Evolutionary conservation across 2,888 invertebrate genomes (phyloP).

Genomic region (Pammene fasciana): DNA sequence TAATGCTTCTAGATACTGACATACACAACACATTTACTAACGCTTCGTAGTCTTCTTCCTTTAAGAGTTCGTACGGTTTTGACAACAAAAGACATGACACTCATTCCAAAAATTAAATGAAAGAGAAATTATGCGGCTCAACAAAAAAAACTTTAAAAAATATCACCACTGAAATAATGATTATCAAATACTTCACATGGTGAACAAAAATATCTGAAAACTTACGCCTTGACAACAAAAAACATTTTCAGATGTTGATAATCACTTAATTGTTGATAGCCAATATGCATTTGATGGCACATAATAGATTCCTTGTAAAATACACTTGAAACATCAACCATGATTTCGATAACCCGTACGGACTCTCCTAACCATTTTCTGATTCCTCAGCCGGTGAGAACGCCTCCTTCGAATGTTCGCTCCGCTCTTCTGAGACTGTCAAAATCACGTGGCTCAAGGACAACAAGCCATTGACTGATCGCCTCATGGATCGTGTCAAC

Average conservation of each 20-base stretch:
- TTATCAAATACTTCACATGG: too few relatives aligned
- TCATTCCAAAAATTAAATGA: slow-evolving; percentile 14
- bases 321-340: neutral
- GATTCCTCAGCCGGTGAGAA: slow-evolving; percentile 90
- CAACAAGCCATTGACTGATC: slow-evolving; percentile 91
- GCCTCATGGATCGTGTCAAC: slow-evolving; percentile 88
- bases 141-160: too few relatives aligned
- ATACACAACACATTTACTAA: slow-evolving; percentile 76
- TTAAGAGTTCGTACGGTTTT: slow-evolving; percentile 63
- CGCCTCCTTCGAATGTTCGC: slow-evolving; percentile 90
- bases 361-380: slow-evolving; percentile 63
- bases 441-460: slow-evolving; percentile 93
- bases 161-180: too few relatives aligned
- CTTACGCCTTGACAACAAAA: neutral
- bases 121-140: neutral
- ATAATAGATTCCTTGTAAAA: neutral
- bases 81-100: neutral
- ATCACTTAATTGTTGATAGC: too few relatives aligned
- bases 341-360: slow-evolving; percentile 57
- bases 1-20: slow-evolving; percentile 77
- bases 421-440: slow-evolving; percentile 85
- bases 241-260: neutral
- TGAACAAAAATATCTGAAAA: slow-evolving; percentile 10
- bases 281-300: neutral
- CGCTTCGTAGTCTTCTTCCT: slow-evolving; percentile 58